Evolutionary conservation across 1,140 invertebrate genomes (phyloP).

Genomic region (Aphelinus certus): DNA sequence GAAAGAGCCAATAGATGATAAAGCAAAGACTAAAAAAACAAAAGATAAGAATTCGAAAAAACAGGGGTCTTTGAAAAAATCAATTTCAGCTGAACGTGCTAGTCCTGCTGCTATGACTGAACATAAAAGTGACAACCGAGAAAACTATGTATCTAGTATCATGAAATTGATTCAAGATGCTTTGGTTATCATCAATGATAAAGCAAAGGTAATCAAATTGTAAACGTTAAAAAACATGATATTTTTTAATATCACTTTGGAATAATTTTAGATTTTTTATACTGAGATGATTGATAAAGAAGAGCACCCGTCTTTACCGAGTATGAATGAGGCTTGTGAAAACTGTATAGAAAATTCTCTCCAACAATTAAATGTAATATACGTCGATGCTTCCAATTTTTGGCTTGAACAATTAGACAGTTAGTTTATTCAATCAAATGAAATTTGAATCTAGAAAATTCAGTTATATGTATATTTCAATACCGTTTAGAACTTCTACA

Average conservation of each 20-base stretch:
- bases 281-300: constrained; percentile 6
- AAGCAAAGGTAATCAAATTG: constrained; percentile 8
- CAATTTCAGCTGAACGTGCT: background rate
- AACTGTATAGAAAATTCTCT: constrained; percentile 13
- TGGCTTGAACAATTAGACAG: constrained; percentile 27
- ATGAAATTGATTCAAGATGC: constrained; percentile 20
- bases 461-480: no score
- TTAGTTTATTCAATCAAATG: background rate
- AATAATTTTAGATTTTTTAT: constrained; percentile 18
- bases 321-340: constrained; percentile 24
- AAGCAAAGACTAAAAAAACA: no score
- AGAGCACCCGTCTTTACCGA: background rate
- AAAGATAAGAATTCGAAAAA: constrained; percentile 14
- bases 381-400: background rate
- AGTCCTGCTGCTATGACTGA: background rate
- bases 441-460: no score
- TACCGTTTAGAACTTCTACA: constrained; percentile 3
- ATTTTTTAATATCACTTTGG: constrained; percentile 7
- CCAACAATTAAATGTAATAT: constrained; percentile 3
- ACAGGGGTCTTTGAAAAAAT: background rate
- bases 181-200: constrained; percentile 4
- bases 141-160: constrained; percentile 6
- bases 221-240: background rate
- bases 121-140: background rate
- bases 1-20: background rate